Conservation (phyloP, 2,797 vertebrate species). For the Bradypodion pumilum region DNA sequence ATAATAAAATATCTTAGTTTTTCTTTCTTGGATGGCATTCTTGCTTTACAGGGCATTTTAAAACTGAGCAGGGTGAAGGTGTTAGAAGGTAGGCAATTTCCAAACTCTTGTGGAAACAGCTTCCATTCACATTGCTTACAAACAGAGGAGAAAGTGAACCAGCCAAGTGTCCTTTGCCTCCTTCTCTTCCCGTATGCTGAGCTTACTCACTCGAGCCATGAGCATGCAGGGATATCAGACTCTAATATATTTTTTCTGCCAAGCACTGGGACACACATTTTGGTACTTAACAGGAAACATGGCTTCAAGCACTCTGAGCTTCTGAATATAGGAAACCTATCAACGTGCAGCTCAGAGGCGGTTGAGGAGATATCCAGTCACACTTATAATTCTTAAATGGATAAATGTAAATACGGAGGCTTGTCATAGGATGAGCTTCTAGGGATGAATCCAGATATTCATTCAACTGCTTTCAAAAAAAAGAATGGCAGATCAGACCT, state of each 20-base stretch:
- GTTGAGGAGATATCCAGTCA: neutral
- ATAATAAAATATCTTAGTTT: neutral
- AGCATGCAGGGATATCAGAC: neutral
- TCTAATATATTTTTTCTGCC: neutral
- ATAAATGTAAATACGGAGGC: too few species aligned
- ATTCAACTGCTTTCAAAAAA: neutral
- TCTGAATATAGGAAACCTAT: neutral
- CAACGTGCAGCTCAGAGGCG: neutral
- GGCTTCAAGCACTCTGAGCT: neutral
- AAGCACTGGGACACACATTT: neutral
- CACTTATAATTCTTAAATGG: too few species aligned
- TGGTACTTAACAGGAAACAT: constrained; percentile 20
- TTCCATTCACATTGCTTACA: neutral
- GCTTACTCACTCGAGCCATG: neutral
- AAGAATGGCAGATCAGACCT: neutral
- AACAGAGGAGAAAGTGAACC: neutral
- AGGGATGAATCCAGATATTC: neutral
- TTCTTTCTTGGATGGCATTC: neutral
- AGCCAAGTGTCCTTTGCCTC: neutral
- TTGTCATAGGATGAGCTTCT: neutral
- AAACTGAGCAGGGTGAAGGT: neutral
- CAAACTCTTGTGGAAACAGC: neutral
- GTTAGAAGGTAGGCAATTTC: neutral
- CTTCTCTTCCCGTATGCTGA: neutral
- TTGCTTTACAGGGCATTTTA: neutral